Conservation (phyloP, 2,888 invertebrate genomes). For the Argyresthia goedartella region DNA sequence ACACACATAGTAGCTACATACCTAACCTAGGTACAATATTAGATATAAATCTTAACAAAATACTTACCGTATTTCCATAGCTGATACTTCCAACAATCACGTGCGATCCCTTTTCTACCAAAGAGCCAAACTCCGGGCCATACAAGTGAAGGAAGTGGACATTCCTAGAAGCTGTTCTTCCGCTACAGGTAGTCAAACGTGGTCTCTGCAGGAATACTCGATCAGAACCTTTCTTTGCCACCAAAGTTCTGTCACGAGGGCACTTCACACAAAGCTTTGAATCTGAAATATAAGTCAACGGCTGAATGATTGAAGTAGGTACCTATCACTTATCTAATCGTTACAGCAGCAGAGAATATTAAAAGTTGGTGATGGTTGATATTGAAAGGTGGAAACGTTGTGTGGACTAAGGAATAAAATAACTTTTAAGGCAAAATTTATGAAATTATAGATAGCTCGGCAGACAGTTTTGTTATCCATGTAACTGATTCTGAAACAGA, state of each 20-base stretch:
- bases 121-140: slow-evolving; percentile 49
- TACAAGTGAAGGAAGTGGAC: slow-evolving; percentile 39
- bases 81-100: slow-evolving; percentile 41
- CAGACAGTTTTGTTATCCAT: too few species aligned
- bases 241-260: slow-evolving; percentile 50
- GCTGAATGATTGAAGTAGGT: too few species aligned
- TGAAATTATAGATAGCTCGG: too few species aligned
- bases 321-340: too few species aligned
- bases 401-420: too few species aligned
- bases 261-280: slow-evolving; percentile 41
- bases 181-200: slow-evolving; percentile 37
- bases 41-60: too few species aligned
- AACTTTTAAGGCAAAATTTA: too few species aligned
- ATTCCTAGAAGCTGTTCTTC: slow-evolving; percentile 28
- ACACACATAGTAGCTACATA: too few species aligned
- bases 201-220: slow-evolving; percentile 41
- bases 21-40: too few species aligned
- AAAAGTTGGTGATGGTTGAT: slow-evolving; percentile 3
- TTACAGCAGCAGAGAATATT: too few species aligned
- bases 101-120: slow-evolving; percentile 49
- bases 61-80: slow-evolving; percentile 31
- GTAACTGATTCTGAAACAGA: too few species aligned
- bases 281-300: slow-evolving; percentile 15
- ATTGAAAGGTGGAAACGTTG: too few species aligned
- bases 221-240: slow-evolving; percentile 42